These are phyloP conservation scores for Myotis davidii DNA, from an alignment of 2,113 vertebrate species.

Conservation along the genomic window DNA sequence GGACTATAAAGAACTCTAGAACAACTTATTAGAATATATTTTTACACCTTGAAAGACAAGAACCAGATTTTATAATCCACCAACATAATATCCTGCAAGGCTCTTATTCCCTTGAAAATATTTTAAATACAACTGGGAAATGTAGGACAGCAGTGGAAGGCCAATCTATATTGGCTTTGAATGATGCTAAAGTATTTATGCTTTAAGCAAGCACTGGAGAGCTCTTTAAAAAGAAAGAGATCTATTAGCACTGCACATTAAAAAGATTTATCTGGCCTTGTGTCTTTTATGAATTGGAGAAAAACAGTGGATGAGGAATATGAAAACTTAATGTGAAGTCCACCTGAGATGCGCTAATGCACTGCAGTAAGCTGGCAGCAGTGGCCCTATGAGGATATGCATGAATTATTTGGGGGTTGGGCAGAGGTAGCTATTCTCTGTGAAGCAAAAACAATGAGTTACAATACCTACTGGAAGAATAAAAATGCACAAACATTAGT, in stretches of 20 bases:
- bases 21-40: not conserved
- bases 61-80: not conserved
- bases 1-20: not conserved
- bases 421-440: not conserved
- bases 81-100: not conserved
- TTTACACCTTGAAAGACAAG: slow-evolving; percentile 1
- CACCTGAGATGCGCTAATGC: not conserved
- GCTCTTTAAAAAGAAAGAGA: not conserved
- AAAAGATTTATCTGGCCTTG: not conserved
- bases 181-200: not conserved
- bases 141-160: not conserved
- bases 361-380: not conserved
- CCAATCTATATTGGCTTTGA: not conserved
- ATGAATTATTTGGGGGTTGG: not conserved
- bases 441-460: not conserved
- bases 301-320: not conserved
- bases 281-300: not conserved
- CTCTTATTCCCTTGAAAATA: not conserved
- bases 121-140: not conserved
- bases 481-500: not conserved
- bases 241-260: not conserved
- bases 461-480: not conserved
- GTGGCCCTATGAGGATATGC: not conserved
- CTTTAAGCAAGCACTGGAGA: not conserved
- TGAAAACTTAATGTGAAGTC: not conserved